Conservation (phyloP, 2,113 vertebrate genomes). For the Papio anubis region DNA sequence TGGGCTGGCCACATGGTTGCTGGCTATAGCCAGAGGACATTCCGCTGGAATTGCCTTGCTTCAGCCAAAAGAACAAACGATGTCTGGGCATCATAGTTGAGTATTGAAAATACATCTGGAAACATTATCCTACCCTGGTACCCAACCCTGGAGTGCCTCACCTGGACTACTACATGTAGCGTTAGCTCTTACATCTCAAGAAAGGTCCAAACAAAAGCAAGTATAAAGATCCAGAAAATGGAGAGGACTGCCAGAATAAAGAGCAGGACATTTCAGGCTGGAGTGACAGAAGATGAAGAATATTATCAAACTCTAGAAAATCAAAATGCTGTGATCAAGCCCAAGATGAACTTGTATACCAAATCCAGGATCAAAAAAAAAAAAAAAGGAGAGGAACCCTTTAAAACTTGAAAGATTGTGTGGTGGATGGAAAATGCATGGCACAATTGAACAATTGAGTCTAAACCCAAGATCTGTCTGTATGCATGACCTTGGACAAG, state of each 20-base stretch:
- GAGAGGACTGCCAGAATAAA: background rate
- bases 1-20: background rate
- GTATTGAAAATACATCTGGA: background rate
- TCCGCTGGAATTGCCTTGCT: background rate
- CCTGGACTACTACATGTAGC: background rate
- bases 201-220: background rate
- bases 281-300: background rate
- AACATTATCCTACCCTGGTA: background rate
- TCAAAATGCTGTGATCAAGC: background rate
- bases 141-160: background rate
- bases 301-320: conserved; percentile 35
- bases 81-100: background rate
- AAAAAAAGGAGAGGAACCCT: background rate
- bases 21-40: background rate
- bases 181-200: background rate
- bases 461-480: background rate
- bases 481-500: background rate
- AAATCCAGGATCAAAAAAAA: background rate
- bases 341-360: background rate
- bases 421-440: background rate
- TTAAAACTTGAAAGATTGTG: background rate
- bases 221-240: background rate
- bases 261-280: background rate
- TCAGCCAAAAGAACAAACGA: background rate
- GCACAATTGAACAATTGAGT: background rate